Evolutionary conservation across 2,888 invertebrate genomes (phyloP).

Genomic region (Meteorus cinctellus): DNA sequence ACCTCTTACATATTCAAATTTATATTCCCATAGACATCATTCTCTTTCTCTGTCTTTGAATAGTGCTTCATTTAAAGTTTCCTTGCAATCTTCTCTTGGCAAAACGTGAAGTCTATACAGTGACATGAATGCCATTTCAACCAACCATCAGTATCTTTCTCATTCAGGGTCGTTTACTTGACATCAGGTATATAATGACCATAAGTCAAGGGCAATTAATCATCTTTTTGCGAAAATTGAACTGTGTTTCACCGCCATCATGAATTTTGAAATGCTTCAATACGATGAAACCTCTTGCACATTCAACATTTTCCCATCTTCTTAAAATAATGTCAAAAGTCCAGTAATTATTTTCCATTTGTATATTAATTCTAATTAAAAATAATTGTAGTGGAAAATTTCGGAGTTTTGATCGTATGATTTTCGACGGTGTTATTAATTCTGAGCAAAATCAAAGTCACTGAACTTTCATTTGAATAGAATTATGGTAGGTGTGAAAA

Average conservation of each 20-base stretch:
- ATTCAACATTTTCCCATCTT: not conserved
- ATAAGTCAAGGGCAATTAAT: slow-evolving; percentile 51
- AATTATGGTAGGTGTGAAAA: too few species aligned
- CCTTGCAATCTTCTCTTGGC: slow-evolving; percentile 31
- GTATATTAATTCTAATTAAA: too few species aligned
- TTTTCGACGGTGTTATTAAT: too few species aligned
- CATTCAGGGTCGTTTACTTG: slow-evolving; percentile 16
- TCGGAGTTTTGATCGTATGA: too few species aligned
- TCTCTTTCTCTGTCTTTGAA: slow-evolving; percentile 50
- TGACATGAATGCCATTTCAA: slow-evolving; percentile 46
- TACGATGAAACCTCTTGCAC: not conserved
- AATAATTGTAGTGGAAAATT: too few species aligned
- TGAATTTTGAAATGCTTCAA: slow-evolving; percentile 3
- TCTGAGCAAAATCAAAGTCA: too few species aligned
- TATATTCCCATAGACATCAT: slow-evolving; percentile 46
- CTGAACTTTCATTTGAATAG: too few species aligned
- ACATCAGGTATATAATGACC: slow-evolving; percentile 45
- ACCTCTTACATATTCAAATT: slow-evolving; percentile 58
- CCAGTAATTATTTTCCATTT: not conserved
- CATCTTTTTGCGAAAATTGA: slow-evolving; percentile 49
- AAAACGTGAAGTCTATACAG: slow-evolving; percentile 31
- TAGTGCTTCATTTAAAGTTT: slow-evolving; percentile 57
- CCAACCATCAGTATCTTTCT: slow-evolving; percentile 41
- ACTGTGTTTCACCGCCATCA: slow-evolving; percentile 41
- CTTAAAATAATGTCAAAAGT: not conserved